A percentile compares a stretch with the other conserved stretches of the same genome.
phyloP scores from a whole-genome alignment of 2,888 invertebrate species.

The Machimus rusticus region DNA sequence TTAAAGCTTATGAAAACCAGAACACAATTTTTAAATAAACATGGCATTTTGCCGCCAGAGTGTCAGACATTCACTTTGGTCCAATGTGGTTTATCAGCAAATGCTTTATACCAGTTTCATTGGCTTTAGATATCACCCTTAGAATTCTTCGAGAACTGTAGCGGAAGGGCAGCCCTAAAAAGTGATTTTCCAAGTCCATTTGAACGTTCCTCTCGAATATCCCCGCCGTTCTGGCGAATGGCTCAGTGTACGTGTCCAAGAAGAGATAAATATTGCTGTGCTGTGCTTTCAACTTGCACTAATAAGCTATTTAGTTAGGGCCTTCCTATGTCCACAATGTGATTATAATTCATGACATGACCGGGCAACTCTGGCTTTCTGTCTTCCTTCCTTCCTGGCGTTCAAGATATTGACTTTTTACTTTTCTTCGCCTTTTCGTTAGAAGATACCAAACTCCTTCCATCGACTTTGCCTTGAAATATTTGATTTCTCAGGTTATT shows the following conservation, averaged over 20 bases:
- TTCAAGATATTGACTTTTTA: slow-evolving; percentile 32
- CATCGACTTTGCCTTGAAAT: slow-evolving; percentile 14
- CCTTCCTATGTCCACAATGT: slow-evolving; percentile 40
- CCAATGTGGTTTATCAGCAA: slow-evolving; percentile 1
- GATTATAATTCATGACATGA: slow-evolving; percentile 43
- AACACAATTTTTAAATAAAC: neutral
- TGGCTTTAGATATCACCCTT: neutral
- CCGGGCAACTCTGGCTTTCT: slow-evolving; percentile 29
- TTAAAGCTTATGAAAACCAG: neutral
- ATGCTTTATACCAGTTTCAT: neutral
- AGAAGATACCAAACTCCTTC: neutral
- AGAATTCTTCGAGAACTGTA: neutral
- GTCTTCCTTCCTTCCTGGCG: slow-evolving; percentile 35
- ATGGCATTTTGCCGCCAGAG: neutral
- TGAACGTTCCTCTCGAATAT: slow-evolving; percentile 15
- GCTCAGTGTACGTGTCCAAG: slow-evolving; percentile 19
- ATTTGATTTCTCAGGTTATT: slow-evolving; percentile 39
- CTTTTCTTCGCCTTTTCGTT: slow-evolving; percentile 31
- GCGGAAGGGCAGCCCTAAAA: neutral
- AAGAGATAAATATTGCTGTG: slow-evolving; percentile 40
- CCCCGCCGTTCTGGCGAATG: neutral
- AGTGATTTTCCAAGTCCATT: slow-evolving; percentile 2
- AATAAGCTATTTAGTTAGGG: slow-evolving; percentile 42
- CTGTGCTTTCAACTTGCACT: slow-evolving; percentile 43
- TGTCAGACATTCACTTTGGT: neutral